Evolutionary conservation across 2,797 vertebrate species (phyloP), one percentile per base, ranked within the genome.

Genomic region (Linurgus olivaceus): DNA sequence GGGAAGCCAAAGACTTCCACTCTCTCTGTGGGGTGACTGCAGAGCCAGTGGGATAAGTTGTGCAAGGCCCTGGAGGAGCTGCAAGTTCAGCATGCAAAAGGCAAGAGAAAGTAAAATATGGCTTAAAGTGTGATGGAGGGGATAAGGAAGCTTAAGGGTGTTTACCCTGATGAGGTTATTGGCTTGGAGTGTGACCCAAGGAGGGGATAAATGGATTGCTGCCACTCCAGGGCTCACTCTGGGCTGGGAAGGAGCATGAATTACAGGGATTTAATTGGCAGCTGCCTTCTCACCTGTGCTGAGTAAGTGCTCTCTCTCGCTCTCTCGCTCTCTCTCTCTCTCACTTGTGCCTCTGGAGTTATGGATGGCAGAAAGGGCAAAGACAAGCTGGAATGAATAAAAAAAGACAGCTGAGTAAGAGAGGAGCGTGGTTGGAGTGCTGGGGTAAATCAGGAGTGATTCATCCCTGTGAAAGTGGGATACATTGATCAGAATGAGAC

Each of bases 211-310:
- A 96, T 67, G 58, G 90, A 94, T 95, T 72, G 44, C 59, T 92
- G 74, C 72, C 71, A 88, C 42, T 14, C 47, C 71, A 63, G 79
- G 83, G 61, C 94, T 90, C 93, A 86, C 78, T 37, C 96, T 94
- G 55, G 10, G 74, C 85, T 50, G 95, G 93, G 93, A 85, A 57
- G 81, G 96, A 90, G 92, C 67, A 14, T 72, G 97, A 97, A 85
- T 92, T 91, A 94, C 81, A 71, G 17, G 66, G 58, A 54, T 94
- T 96, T 94, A 97, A 97, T 95, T 96, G 97, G 94, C 88, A 88
- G 58, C 85, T 13, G 45, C 86, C 74, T 96, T 63, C 78, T 95
- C 74, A 94, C 94, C 94, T 97, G 84, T 38, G 45, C 88, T 70
- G 71, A 74, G 3, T 63, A 28, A 79, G 77, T 9, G 71, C 38